These are phyloP conservation scores for Drosophila neonasuta DNA, from an alignment of 2,888 invertebrate genomes.

Conservation along the genomic window DNA sequence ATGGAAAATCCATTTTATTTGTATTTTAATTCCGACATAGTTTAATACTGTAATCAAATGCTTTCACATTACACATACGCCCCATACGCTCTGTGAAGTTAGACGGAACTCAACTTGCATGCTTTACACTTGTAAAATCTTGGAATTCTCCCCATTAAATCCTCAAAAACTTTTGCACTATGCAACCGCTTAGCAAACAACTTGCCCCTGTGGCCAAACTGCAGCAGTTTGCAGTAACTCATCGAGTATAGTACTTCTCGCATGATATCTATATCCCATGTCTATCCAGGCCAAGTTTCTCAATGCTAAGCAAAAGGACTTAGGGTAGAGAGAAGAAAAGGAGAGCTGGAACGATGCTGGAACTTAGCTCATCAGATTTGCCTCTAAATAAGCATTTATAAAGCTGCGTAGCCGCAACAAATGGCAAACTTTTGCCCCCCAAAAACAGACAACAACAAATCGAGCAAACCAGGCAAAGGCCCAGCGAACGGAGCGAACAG, in stretches of 20 bases:
- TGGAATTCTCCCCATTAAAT: slow-evolving; percentile 52
- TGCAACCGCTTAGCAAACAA: slow-evolving; percentile 54
- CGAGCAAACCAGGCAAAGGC: slow-evolving; percentile 22
- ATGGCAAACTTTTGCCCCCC: slow-evolving; percentile 59
- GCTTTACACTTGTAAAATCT: slow-evolving; percentile 44
- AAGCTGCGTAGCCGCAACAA: slow-evolving; percentile 64
- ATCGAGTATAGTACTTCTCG: slow-evolving; percentile 16
- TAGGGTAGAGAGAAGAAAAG: too few relatives aligned
- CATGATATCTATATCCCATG: slow-evolving; percentile 46
- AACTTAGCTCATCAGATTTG: slow-evolving; percentile 75
- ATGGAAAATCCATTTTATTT: slow-evolving; percentile 28
- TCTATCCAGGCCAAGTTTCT: slow-evolving; percentile 47
- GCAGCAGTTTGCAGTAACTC: slow-evolving; percentile 19
- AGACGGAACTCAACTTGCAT: slow-evolving; percentile 16
- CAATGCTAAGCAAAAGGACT: neutral
- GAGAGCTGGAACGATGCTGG: slow-evolving; percentile 3
- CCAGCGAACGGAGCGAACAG: neutral
- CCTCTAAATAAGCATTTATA: slow-evolving; percentile 75
- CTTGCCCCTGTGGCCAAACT: slow-evolving; percentile 31
- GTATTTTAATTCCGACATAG: slow-evolving; percentile 14
- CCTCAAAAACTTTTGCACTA: slow-evolving; percentile 48
- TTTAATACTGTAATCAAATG: slow-evolving; percentile 29
- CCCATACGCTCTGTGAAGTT: neutral
- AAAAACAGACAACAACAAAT: slow-evolving; percentile 35
- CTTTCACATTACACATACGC: slow-evolving; percentile 9